Conservation (phyloP, 2,888 invertebrate genomes). For the Notodonta dromedarius region DNA sequence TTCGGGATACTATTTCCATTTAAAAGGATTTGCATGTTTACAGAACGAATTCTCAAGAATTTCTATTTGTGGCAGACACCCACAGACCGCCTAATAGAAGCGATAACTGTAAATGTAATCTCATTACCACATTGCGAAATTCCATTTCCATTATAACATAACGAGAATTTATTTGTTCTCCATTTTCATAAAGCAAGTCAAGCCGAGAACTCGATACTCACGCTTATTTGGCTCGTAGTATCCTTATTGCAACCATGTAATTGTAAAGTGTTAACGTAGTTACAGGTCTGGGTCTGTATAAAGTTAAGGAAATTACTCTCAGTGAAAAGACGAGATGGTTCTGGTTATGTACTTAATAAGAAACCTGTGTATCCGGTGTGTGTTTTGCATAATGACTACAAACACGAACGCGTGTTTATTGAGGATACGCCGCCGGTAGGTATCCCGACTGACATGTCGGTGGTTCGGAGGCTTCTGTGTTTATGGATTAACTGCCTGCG, state of each 20-base stretch:
- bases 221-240: slow-evolving; percentile 55
- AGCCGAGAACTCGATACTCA: slow-evolving; percentile 54
- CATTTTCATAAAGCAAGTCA: slow-evolving; percentile 69
- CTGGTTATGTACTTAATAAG: slow-evolving; percentile 65
- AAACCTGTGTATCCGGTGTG: slow-evolving; percentile 65
- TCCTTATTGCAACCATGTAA: slow-evolving; percentile 54
- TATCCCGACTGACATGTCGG: slow-evolving; percentile 29
- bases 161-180: slow-evolving; percentile 75
- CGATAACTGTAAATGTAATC: slow-evolving; percentile 66
- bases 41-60: slow-evolving; percentile 33
- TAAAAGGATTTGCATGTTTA: slow-evolving; percentile 34
- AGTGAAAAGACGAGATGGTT: slow-evolving; percentile 51
- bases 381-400: slow-evolving; percentile 69
- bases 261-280: slow-evolving; percentile 59
- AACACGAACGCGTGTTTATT: slow-evolving; percentile 56
- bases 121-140: slow-evolving; percentile 70
- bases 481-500: slow-evolving; percentile 45
- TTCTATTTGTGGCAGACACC: slow-evolving; percentile 55
- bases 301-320: slow-evolving; percentile 46
- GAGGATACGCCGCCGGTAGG: slow-evolving; percentile 54
- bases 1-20: slow-evolving; percentile 24
- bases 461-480: slow-evolving; percentile 50
- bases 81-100: slow-evolving; percentile 58
- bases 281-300: slow-evolving; percentile 38
- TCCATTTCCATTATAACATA: slow-evolving; percentile 69